phyloP scores from a whole-genome alignment of 2,113 vertebrate genomes.

The Strix aluco region DNA sequence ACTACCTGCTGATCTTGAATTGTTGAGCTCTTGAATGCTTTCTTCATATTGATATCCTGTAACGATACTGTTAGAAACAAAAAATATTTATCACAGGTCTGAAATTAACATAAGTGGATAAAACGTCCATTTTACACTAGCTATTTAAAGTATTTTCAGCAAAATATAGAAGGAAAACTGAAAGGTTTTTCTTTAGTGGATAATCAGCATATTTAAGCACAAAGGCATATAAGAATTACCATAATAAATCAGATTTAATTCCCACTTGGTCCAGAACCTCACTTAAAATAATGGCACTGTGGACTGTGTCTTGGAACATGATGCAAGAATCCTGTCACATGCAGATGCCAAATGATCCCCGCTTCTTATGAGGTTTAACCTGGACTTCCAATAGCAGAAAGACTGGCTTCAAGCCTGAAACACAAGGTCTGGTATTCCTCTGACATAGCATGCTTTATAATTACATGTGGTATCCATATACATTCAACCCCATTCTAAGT shows the following conservation, averaged over 20 bases:
- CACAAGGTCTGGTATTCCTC: neutral
- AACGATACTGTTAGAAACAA: slow-evolving; percentile 84
- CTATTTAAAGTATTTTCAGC: neutral
- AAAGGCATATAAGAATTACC: neutral
- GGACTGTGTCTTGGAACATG: neutral
- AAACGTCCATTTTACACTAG: neutral
- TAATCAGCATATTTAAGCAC: neutral
- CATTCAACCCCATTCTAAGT: neutral
- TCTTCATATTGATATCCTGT: slow-evolving; percentile 99
- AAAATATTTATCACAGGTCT: neutral
- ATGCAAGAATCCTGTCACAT: neutral
- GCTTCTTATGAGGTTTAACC: neutral
- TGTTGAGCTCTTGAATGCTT: slow-evolving; percentile 97
- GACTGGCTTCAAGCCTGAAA: neutral
- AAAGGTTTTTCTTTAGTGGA: neutral
- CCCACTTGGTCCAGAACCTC: neutral
- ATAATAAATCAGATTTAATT: neutral
- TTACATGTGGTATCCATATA: neutral
- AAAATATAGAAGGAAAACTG: neutral
- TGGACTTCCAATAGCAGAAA: neutral
- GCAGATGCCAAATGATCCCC: neutral
- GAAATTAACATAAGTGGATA: neutral
- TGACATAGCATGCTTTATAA: neutral
- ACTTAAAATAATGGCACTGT: neutral
- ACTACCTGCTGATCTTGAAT: slow-evolving; percentile 97